Conservation (phyloP, 2,113 vertebrate genomes). For the Collichthys lucidus region DNA sequence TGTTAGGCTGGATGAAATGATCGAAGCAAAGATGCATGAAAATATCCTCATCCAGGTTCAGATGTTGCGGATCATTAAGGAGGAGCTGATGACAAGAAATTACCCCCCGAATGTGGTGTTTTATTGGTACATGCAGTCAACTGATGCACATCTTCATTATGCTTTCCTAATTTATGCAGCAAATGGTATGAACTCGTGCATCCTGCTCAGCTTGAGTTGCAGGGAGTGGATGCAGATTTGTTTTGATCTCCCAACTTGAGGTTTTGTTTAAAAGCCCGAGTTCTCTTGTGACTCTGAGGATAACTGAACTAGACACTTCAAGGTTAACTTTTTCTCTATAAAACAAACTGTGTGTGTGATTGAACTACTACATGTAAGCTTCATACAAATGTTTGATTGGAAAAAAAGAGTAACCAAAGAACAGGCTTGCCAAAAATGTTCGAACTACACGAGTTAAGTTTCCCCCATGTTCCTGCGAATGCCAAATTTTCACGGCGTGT, state of each 20-base stretch:
- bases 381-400: neutral
- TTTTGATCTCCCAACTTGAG: neutral
- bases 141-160: constrained; percentile 8
- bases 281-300: neutral
- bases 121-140: neutral
- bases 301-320: neutral
- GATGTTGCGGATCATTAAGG: neutral
- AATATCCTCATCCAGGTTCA: neutral
- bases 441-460: neutral
- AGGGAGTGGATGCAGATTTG: neutral
- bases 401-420: neutral
- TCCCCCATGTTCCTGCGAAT: neutral
- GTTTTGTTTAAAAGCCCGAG: neutral
- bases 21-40: neutral
- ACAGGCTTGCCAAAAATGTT: neutral
- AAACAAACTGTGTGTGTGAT: neutral
- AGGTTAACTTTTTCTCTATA: neutral
- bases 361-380: neutral
- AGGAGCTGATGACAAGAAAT: constrained; percentile 12
- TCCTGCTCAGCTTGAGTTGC: constrained; percentile 10
- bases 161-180: constrained; percentile 7
- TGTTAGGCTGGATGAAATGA: neutral
- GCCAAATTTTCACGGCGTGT: neutral
- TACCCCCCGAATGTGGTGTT: constrained; percentile 9
- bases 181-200: constrained; percentile 7